Evolutionary conservation across 1,140 invertebrate genomes (phyloP).

Genomic region (Coptotermes formosanus): DNA sequence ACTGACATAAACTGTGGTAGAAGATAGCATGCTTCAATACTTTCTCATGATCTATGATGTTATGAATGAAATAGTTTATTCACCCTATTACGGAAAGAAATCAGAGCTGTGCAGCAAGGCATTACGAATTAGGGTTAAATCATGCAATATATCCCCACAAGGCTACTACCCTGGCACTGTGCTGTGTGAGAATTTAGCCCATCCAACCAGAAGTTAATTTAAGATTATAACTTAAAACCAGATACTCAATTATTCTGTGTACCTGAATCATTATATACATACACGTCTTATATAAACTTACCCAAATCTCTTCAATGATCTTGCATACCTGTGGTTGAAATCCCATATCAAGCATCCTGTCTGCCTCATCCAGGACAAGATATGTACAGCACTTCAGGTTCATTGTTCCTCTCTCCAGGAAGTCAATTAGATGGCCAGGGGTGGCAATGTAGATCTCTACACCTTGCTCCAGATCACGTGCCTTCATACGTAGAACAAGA

Average conservation of each 20-base stretch:
- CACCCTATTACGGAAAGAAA: no score
- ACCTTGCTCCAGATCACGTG: constrained; percentile 85
- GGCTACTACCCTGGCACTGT: no score
- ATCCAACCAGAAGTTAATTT: neutral
- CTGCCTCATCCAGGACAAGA: constrained; percentile 96
- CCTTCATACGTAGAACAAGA: constrained; percentile 39
- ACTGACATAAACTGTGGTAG: no score
- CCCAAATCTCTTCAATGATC: constrained; percentile 92
- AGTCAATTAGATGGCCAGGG: constrained; percentile 95
- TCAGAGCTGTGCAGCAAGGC: no score
- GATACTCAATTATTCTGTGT: neutral
- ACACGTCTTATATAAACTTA: constrained; percentile 41
- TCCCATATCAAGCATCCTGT: constrained; percentile 99
- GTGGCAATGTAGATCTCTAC: constrained; percentile 94
- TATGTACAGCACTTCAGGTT: constrained; percentile 80
- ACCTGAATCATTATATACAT: neutral
- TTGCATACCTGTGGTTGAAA: constrained; percentile 98
- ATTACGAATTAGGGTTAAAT: no score
- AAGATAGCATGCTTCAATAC: no score
- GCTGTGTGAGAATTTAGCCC: no score
- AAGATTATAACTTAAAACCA: neutral
- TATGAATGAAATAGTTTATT: no score
- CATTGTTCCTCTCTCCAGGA: constrained; percentile 81
- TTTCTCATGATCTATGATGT: no score
- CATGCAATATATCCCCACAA: no score